Conservation (phyloP, 2,888 invertebrate genomes). For the Plagodis dolabraria region DNA sequence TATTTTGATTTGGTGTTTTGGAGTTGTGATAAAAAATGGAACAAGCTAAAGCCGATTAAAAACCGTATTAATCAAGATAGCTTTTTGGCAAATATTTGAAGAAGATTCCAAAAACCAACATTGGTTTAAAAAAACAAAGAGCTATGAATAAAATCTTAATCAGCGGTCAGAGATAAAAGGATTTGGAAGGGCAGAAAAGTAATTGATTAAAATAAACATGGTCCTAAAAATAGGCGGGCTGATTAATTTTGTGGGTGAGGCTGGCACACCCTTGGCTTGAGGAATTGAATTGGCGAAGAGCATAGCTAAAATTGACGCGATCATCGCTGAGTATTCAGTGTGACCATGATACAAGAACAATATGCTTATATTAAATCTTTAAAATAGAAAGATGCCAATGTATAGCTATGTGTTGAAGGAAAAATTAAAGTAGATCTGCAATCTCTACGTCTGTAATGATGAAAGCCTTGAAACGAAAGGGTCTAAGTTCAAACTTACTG, state of each 20-base stretch:
- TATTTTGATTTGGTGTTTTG: neutral
- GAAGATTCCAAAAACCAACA: conserved; percentile 25
- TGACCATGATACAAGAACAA: conserved; percentile 44
- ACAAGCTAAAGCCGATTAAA: conserved; percentile 13
- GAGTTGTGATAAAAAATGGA: neutral
- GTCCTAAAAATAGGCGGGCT: conserved; percentile 76
- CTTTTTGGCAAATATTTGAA: conserved; percentile 18
- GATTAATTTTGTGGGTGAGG: conserved; percentile 77
- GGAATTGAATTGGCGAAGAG: conserved; percentile 66
- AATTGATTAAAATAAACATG: conserved; percentile 74
- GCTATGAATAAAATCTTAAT: conserved; percentile 84
- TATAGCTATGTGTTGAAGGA: too few relatives aligned
- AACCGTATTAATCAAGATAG: conserved; percentile 29
- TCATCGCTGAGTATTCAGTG: conserved; percentile 43
- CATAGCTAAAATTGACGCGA: conserved; percentile 76
- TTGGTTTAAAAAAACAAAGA: conserved; percentile 51
- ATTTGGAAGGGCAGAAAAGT: conserved; percentile 56
- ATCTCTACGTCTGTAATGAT: too few relatives aligned
- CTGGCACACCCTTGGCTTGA: conserved; percentile 50
- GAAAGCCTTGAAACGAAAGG: too few relatives aligned
- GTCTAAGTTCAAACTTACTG: too few relatives aligned
- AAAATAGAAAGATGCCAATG: too few relatives aligned
- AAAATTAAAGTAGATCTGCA: too few relatives aligned
- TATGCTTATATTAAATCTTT: neutral
- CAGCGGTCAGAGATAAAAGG: conserved; percentile 66